phyloP scores from a whole-genome alignment of 2,113 vertebrate species.

The Dissostichus mawsoni region DNA sequence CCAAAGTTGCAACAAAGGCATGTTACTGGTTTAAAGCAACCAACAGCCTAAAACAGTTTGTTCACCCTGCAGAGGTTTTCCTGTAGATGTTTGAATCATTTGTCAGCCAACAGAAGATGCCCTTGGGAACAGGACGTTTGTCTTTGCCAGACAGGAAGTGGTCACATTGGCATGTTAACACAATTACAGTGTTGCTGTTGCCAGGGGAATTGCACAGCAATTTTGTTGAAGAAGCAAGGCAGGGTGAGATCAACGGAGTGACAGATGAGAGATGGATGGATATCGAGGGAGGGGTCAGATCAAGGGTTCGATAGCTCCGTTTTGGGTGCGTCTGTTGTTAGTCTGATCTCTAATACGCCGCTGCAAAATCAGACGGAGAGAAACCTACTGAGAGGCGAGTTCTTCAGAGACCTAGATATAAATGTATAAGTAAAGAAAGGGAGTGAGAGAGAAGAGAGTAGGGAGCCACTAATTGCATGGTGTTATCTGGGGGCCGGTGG shows the following conservation, averaged over 20 bases:
- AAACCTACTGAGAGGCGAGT: neutral
- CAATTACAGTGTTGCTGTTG: conserved; percentile 58
- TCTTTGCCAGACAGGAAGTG: conserved; percentile 65
- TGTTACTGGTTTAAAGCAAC: no score
- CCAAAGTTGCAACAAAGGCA: neutral
- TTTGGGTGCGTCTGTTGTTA: conserved; percentile 51
- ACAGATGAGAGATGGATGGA: conserved; percentile 34
- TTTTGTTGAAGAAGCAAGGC: conserved; percentile 2
- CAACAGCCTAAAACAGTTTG: conserved; percentile 1
- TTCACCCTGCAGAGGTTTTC: neutral
- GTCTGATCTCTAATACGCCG: conserved; percentile 34
- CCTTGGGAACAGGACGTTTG: conserved; percentile 60
- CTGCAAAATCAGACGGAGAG: conserved; percentile 18
- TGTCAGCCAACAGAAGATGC: conserved; percentile 40
- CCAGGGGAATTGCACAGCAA: conserved; percentile 31
- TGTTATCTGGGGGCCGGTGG: conserved; percentile 69
- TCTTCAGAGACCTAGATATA: conserved; percentile 40
- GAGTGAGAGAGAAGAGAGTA: conserved; percentile 55
- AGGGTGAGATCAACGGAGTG: conserved; percentile 21
- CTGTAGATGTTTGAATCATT: conserved; percentile 3
- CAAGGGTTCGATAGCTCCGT: conserved; percentile 29
- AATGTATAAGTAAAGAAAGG: conserved; percentile 48
- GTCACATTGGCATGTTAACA: conserved; percentile 56
- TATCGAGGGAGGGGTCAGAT: conserved; percentile 22
- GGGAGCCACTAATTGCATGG: conserved; percentile 81